Percentiles rank a stretch among this genome's conserved stretches.
Evolutionary conservation across 2,113 vertebrate species (phyloP).

Genomic region (Melanerpes aurifrons): DNA sequence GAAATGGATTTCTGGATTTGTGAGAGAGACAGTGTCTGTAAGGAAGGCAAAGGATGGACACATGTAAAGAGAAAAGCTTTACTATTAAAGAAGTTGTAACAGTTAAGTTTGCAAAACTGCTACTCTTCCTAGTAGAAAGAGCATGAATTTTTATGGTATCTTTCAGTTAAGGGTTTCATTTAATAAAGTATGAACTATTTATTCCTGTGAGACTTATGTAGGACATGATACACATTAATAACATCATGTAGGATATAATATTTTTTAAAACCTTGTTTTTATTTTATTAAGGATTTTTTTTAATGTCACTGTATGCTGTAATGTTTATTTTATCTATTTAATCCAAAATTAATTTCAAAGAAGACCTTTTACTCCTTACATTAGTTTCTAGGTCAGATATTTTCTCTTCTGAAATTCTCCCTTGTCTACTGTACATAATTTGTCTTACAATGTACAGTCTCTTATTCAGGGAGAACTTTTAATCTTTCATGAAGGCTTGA

Average conservation of each 20-base stretch:
- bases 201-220: neutral
- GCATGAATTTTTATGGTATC: accelerated
- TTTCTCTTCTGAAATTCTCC: neutral
- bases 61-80: neutral
- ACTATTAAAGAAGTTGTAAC: neutral
- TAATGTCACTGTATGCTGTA: neutral
- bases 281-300: neutral
- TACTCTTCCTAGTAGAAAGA: neutral
- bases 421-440: conserved; percentile 6
- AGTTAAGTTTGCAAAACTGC: neutral
- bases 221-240: neutral
- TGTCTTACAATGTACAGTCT: neutral
- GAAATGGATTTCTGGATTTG: neutral
- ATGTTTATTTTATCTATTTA: neutral
- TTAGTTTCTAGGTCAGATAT: conserved; percentile 8
- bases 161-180: neutral
- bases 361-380: neutral
- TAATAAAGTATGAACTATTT: neutral
- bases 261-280: neutral
- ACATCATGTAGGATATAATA: neutral
- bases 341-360: neutral
- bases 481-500: conserved; percentile 16
- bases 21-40: neutral
- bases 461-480: conserved; percentile 18
- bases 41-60: neutral